Evolutionary conservation across 2,113 vertebrate genomes (phyloP).

Genomic region (Natator depressus): DNA sequence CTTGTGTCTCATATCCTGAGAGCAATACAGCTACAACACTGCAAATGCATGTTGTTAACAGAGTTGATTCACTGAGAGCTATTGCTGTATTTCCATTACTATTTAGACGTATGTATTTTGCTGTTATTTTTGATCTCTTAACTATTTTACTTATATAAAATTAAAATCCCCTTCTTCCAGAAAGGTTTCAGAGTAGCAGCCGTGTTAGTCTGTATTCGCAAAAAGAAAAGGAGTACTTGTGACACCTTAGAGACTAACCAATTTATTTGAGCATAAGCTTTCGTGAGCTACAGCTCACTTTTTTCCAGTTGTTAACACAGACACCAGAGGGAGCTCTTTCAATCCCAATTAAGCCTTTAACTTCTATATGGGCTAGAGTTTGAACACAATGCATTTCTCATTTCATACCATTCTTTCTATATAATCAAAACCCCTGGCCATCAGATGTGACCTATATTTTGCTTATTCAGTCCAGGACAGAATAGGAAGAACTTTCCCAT

Average conservation of each 20-base stretch:
- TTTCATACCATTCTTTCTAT: conserved; percentile 11
- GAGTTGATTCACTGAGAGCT: not conserved
- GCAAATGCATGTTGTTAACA: not conserved
- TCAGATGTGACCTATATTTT: conserved; percentile 61
- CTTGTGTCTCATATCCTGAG: not conserved
- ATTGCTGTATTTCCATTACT: not conserved
- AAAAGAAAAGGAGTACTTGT: too few relatives aligned
- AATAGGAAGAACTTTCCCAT: conserved; percentile 60
- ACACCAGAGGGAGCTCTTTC: conserved; percentile 21
- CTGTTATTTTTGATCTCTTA: not conserved
- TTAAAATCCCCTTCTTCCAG: not conserved
- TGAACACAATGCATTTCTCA: conserved; percentile 57
- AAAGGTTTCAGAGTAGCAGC: too few relatives aligned
- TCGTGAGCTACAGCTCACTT: too few relatives aligned
- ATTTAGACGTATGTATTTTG: not conserved
- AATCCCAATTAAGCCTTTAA: fast-evolving
- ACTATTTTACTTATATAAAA: not conserved
- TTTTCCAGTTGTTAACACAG: not conserved
- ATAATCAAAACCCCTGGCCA: not conserved
- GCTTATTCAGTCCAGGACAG: conserved; percentile 19
- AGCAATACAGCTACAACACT: not conserved
- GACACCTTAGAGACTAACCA: too few relatives aligned
- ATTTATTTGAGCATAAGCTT: too few relatives aligned
- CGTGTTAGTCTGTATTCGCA: too few relatives aligned
- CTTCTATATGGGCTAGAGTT: not conserved